phyloP scores from a whole-genome alignment of 2,113 vertebrate species.

The Cynocephalus volans region DNA sequence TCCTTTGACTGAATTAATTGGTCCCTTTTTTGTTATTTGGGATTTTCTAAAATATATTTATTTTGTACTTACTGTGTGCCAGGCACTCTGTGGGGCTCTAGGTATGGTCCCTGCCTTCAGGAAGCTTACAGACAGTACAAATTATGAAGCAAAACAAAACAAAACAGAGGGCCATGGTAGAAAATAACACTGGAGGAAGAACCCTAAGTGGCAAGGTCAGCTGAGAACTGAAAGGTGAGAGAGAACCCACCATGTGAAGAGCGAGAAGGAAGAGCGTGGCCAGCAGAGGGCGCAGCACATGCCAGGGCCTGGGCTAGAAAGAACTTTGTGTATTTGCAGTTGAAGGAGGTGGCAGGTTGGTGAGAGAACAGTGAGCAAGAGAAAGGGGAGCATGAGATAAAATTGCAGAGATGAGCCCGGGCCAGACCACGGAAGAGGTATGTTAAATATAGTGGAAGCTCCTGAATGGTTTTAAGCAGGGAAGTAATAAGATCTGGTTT shows the following conservation, averaged over 20 bases:
- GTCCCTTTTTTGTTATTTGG: not conserved
- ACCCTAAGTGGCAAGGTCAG: not conserved
- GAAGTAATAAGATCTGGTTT: not conserved
- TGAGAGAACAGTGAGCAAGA: not conserved
- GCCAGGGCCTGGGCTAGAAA: not conserved
- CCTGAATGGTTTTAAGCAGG: not conserved
- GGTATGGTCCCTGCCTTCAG: not conserved
- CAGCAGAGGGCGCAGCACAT: not conserved
- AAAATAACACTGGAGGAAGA: not conserved
- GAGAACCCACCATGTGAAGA: not conserved
- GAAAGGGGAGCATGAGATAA: not conserved
- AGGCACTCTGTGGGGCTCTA: not conserved
- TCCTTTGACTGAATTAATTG: not conserved
- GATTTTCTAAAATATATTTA: not conserved
- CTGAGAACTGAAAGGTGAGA: not conserved
- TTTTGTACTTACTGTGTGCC: not conserved
- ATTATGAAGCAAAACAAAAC: not conserved
- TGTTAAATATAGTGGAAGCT: not conserved
- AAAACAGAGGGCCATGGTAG: not conserved
- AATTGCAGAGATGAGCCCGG: not conserved
- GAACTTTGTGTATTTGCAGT: not conserved
- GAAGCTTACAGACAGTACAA: not conserved
- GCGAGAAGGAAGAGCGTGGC: not conserved
- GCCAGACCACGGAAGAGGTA: not conserved
- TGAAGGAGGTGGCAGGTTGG: not conserved